Base-by-base conservation (phyloP, 1,140 invertebrate species). In the Euwallacea similis region DNA sequence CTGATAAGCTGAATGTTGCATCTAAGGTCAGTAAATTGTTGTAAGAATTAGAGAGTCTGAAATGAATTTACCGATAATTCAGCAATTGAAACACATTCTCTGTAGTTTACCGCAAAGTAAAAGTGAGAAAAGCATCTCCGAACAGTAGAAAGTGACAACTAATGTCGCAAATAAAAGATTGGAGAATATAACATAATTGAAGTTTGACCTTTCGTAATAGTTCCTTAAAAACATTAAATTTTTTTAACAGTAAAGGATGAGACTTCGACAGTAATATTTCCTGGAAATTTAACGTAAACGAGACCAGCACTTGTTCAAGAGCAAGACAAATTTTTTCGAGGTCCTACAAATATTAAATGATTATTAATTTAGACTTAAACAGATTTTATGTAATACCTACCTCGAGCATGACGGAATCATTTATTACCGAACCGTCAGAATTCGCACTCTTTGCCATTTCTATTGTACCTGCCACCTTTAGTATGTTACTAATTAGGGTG, bases 161-260 rank as follows among this genome's bases (percentile, higher is more conserved):
- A 7, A 79, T 77, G 58, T 79, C 75, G n/a, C 53, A 74, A 42
- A 81, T 74, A 15, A 81, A 70, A 61, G 77, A 74, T 72, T 78
- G 75, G 43, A 80, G 61, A 54, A 79, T 74, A 71, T 76, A 81
- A 16, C 73, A 78, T 7, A 81, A 63, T 72, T 80, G 79, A 55
- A 80, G 42, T 74, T 80, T 79, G 10, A 73, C 59, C 76, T 76
- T 80, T 71, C 75, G 77, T 33, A 81, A 58, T 0, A 72, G 60
- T 13, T 74, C 66, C 65, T 73, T 77, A 74, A 75, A 80, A 59
- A 75, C 69, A 42, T 76, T 68, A 6, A 75, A 21, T 73, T 79
- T 79, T 15, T 73, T 68, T 7, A 33, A 42, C 10, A 76, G 59
- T 2, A 72, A 46, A 15, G 15, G 2, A 55, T 72, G 68, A 6